Evolutionary conservation across 1,140 invertebrate species (phyloP).

Genomic region (Megathymus violae): DNA sequence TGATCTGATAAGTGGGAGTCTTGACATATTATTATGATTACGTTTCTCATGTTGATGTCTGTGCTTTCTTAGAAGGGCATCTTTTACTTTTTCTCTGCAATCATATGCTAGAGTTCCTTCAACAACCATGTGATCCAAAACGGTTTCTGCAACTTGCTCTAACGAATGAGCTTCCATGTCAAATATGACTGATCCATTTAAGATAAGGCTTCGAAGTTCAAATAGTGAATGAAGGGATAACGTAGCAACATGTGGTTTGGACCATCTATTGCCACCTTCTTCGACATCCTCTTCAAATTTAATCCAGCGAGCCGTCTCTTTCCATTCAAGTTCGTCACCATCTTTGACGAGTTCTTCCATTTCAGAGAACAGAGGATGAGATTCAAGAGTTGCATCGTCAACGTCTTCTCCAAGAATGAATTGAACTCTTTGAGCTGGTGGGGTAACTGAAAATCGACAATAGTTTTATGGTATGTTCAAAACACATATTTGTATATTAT

Average conservation of each 20-base stretch:
- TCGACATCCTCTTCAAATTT: slow-evolving; percentile 98
- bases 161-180: slow-evolving; percentile 94
- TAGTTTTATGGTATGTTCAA: slow-evolving; percentile 1
- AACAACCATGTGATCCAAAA: slow-evolving; percentile 96
- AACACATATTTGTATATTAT: not conserved
- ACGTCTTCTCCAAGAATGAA: slow-evolving; percentile 97
- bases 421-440: slow-evolving; percentile 95
- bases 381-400: slow-evolving; percentile 92
- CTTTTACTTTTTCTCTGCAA: slow-evolving; percentile 92
- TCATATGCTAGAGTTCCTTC: slow-evolving; percentile 90
- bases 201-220: slow-evolving; percentile 92
- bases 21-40: slow-evolving; percentile 90
- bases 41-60: slow-evolving; percentile 96
- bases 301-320: slow-evolving; percentile 98
- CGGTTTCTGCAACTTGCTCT: slow-evolving; percentile 94
- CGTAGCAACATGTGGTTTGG: slow-evolving; percentile 97
- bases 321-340: slow-evolving; percentile 96
- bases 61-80: slow-evolving; percentile 95
- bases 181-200: slow-evolving; percentile 95
- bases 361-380: slow-evolving; percentile 96
- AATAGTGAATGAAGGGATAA: slow-evolving; percentile 95
- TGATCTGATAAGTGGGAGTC: slow-evolving; percentile 96
- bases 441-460: slow-evolving; percentile 87
- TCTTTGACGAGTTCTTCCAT: slow-evolving; percentile 96
- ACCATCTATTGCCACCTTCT: slow-evolving; percentile 97